Base-by-base conservation (phyloP, 2,888 invertebrate species). In the Diarsia dahlii region DNA sequence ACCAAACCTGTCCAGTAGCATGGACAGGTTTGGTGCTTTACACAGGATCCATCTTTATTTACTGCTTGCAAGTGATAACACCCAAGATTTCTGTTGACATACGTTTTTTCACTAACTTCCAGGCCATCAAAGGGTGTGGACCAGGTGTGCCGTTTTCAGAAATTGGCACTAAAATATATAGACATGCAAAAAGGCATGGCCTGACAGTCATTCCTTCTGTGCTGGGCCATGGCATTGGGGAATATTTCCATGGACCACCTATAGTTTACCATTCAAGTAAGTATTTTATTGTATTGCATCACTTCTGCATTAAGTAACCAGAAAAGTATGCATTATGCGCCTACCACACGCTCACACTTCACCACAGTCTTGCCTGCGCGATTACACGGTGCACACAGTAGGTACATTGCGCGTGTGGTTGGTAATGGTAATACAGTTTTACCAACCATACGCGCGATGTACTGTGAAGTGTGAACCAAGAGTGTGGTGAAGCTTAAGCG, bases 201-300 rank as follows among this genome's bases (percentile, higher is more conserved):
- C 97, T 97, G 63, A 97, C 97, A 56, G 97, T 99, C 2, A 95
- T 99, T 69, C 98, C 98, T 8, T 97, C 97, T 8, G 98, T 99
- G 91, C 97, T 98, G 80, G 99, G 99, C 0, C 99, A 99, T 95
- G 99, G 99, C 0, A 99, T 99, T 86, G 99, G 99, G 0, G 95
- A 97, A 81, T 99, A 98, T 92, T 99, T 99, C 92, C 99, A 99
- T 95, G 99, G 98, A 0, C 98, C 98, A 2, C 99, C 99, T 3
- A 98, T 99, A 91, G 98, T 99, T 88, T 97, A 97, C 88, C 99
- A 99, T 92, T 97, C 97, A 88, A 96, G 99, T 99, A 97, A 96
- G 97, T 93, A 23, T 56, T 73, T 13, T 13, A 56, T 23, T 20
- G 20, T 13, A 39, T 15, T 70, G 23, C 69, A 50, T 18, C 13